Percentiles rank a stretch among this genome's conserved stretches.
phyloP scores from a whole-genome alignment of 2,113 vertebrate species.

The Aphelocoma coerulescens region DNA sequence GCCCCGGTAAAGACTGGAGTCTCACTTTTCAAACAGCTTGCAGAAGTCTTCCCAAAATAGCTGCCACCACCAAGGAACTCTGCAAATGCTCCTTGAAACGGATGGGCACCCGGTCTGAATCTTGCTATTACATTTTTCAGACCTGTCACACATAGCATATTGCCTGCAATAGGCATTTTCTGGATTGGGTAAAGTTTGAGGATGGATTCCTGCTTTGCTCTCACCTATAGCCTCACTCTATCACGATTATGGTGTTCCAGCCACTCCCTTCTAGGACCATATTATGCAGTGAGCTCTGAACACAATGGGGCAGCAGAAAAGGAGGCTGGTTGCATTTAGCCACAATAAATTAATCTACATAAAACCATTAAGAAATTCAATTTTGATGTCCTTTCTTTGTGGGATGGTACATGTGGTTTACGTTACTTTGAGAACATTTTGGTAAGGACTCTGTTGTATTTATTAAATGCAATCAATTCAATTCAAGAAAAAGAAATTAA shows the following conservation, averaged over 20 bases:
- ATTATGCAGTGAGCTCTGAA: neutral
- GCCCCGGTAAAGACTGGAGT: neutral
- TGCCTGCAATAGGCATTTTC: neutral
- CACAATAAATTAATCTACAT: neutral
- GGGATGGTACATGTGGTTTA: neutral
- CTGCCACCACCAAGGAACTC: neutral
- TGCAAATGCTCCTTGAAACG: rapidly evolving
- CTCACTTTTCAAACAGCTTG: neutral
- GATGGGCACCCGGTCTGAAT: neutral
- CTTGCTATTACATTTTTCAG: neutral
- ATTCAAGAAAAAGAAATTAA: slow-evolving; percentile 8
- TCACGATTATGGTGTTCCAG: rapidly evolving
- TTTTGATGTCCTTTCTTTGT: neutral
- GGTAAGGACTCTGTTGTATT: neutral
- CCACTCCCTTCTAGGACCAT: neutral
- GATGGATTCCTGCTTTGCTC: neutral
- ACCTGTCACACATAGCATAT: neutral
- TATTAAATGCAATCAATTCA: slow-evolving; percentile 5
- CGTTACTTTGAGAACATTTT: neutral
- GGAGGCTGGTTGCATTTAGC: neutral
- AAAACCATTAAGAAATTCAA: neutral
- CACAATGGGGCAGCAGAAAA: neutral
- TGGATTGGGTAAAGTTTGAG: neutral
- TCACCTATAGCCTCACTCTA: neutral
- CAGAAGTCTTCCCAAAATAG: neutral